A percentile compares a stretch with the other conserved stretches of the same genome.
Conservation (phyloP, 2,113 vertebrate species). For the Parus major region DNA sequence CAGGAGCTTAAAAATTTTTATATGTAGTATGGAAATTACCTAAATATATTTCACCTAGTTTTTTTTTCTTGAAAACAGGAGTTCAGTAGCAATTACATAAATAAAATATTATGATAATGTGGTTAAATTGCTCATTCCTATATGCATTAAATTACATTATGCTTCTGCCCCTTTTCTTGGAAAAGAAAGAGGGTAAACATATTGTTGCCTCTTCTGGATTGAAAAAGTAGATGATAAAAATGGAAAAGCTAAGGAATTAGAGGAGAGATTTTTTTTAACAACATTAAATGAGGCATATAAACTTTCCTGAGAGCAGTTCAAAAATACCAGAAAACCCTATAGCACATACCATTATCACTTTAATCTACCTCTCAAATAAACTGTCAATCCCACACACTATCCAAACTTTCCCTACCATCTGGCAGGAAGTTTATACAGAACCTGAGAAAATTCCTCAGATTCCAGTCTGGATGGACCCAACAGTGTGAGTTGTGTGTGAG, state of each 20-base stretch:
- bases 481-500: neutral
- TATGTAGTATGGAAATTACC: neutral
- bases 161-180: neutral
- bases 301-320: neutral
- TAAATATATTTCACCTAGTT: neutral
- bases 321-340: constrained; percentile 1
- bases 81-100: neutral
- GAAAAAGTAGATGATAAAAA: neutral
- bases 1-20: neutral
- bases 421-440: constrained; percentile 32
- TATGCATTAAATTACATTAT: neutral
- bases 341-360: constrained; percentile 9
- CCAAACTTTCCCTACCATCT: constrained; percentile 31
- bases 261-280: neutral
- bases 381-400: constrained; percentile 18
- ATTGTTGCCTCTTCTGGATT: neutral
- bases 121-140: neutral
- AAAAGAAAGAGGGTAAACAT: neutral
- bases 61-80: neutral
- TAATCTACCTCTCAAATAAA: constrained; percentile 21
- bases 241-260: neutral
- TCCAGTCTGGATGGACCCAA: neutral
- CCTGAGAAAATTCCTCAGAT: constrained; percentile 25
- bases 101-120: neutral
- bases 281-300: neutral